A percentile compares a stretch with the other conserved stretches of the same genome.
phyloP scores from a whole-genome alignment of 2,113 vertebrate species.

The Eleginops maclovinus region DNA sequence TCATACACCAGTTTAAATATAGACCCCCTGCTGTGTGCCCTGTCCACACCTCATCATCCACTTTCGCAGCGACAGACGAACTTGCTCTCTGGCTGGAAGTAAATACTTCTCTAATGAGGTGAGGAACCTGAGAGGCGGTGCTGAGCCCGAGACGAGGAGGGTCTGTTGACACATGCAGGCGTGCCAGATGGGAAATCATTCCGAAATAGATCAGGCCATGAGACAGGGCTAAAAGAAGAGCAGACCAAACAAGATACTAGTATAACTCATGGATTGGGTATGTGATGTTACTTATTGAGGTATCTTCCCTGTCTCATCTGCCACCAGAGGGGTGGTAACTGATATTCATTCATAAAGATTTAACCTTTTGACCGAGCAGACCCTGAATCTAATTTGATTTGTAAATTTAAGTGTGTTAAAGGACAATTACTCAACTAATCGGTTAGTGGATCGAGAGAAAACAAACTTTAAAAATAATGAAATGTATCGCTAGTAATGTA shows the following conservation, averaged over 20 bases:
- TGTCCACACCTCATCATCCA: constrained; percentile 5
- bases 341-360: not conserved
- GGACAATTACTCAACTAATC: too few species aligned
- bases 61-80: constrained; percentile 55
- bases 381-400: not conserved
- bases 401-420: not conserved
- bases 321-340: not conserved
- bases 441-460: too few species aligned
- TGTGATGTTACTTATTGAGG: not conserved
- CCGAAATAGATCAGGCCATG: constrained; percentile 11
- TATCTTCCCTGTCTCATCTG: not conserved
- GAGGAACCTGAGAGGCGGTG: constrained; percentile 87
- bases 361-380: not conserved
- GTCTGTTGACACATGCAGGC: constrained; percentile 78
- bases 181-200: constrained; percentile 34
- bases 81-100: constrained; percentile 87
- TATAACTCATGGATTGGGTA: constrained; percentile 8
- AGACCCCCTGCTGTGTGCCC: not conserved
- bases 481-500: too few species aligned
- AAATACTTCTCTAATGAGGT: constrained; percentile 87
- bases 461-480: too few species aligned
- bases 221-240: constrained; percentile 21
- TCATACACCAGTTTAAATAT: constrained; percentile 7
- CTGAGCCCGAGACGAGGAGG: constrained; percentile 73
- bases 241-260: not conserved